Conservation (phyloP, 2,888 invertebrate genomes). For the Limnephilus lunatus region DNA sequence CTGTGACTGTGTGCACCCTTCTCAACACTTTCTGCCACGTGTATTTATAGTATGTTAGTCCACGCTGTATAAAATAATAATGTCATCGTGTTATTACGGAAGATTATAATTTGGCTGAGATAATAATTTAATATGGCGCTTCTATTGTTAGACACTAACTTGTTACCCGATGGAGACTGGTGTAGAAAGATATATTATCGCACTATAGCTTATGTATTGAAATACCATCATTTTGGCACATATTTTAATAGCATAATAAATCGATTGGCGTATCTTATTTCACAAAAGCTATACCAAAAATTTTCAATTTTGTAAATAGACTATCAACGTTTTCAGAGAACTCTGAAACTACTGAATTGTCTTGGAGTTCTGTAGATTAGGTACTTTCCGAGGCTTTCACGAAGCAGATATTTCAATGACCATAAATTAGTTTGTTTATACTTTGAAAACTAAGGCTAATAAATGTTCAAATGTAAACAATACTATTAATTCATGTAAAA, state of each 20-base stretch:
- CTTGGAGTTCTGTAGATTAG: background rate
- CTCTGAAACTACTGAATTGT: background rate
- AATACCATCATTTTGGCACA: background rate
- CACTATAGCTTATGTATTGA: background rate
- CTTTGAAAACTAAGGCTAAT: background rate
- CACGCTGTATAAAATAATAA: background rate
- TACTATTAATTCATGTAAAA: background rate
- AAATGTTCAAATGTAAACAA: background rate
- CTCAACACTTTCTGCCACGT: background rate
- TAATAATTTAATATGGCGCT: slow-evolving; percentile 10
- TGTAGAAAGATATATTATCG: background rate
- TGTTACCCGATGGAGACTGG: background rate
- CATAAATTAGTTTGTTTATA: background rate
- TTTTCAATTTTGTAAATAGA: background rate
- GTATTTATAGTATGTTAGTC: slow-evolving; percentile 16
- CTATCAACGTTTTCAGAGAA: background rate
- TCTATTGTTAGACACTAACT: background rate
- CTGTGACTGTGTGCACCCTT: background rate
- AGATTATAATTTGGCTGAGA: background rate
- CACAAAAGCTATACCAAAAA: background rate
- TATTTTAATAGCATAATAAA: background rate
- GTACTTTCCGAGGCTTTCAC: background rate
- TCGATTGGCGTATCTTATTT: background rate
- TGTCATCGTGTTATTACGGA: background rate
- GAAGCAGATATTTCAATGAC: background rate